Conservation (phyloP, 2,113 vertebrate species). For the Origma solitaria region DNA sequence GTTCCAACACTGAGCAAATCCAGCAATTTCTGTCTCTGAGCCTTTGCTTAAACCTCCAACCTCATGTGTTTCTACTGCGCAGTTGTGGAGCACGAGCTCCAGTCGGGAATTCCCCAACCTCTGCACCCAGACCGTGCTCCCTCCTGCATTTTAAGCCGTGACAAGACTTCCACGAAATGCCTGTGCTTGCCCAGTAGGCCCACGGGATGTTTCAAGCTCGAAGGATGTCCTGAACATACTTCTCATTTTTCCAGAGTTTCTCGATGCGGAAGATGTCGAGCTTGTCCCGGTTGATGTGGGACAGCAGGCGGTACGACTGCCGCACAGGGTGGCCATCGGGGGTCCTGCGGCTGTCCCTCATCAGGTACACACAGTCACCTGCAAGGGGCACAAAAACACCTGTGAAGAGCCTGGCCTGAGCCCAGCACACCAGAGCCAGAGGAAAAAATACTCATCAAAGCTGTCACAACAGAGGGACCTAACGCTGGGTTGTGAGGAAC, state of each 20-base stretch:
- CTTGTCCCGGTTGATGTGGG: conserved; percentile 94
- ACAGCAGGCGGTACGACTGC: conserved; percentile 91
- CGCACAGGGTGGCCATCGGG: conserved; percentile 92
- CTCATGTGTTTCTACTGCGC: accelerated
- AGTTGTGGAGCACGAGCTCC: not conserved
- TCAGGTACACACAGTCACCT: conserved; percentile 98
- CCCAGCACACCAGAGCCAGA: not conserved
- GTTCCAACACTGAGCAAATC: not conserved
- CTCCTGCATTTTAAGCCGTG: not conserved
- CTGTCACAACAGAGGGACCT: accelerated
- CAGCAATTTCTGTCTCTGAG: accelerated
- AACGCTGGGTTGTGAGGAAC: accelerated
- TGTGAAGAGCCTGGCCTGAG: not conserved
- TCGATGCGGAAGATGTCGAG: conserved; percentile 98
- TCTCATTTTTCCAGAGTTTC: conserved; percentile 99
- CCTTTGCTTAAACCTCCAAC: not conserved
- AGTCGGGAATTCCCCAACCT: not conserved
- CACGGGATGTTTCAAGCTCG: accelerated
- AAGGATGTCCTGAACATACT: conserved; percentile 72
- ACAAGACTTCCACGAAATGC: accelerated
- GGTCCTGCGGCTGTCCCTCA: conserved; percentile 93
- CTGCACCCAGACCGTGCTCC: accelerated
- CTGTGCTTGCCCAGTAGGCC: not conserved
- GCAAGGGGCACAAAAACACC: conserved; percentile 10
- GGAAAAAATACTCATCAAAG: not conserved